A percentile compares a stretch with the other conserved stretches of the same genome.
Conservation (phyloP, 2,888 invertebrate species). For the Cyaniris semiargus region DNA sequence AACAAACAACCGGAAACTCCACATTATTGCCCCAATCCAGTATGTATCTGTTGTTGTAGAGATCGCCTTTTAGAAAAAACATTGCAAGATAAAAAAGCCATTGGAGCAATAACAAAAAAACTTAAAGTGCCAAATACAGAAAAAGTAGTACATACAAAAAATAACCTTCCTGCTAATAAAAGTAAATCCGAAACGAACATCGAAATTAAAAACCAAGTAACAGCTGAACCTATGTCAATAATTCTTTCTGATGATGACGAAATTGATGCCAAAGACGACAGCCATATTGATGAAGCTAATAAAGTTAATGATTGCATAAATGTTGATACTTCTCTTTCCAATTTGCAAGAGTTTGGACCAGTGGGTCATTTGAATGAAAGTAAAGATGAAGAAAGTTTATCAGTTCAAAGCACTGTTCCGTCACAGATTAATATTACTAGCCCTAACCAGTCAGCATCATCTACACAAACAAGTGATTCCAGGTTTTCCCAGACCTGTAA, state of each 20-base stretch:
- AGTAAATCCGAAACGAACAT: background rate
- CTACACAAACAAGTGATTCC: background rate
- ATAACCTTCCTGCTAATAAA: background rate
- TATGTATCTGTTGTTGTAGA: conserved; percentile 55
- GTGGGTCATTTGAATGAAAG: background rate
- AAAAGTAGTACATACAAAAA: background rate
- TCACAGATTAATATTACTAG: background rate
- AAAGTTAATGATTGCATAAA: background rate
- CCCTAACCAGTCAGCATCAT: background rate
- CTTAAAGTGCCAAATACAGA: conserved; percentile 35
- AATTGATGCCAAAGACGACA: background rate
- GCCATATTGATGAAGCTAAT: background rate
- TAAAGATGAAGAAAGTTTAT: background rate
- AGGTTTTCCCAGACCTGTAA: background rate
- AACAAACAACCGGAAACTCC: conserved; percentile 32
- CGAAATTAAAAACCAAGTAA: background rate
- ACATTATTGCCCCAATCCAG: conserved; percentile 43
- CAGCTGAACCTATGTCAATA: background rate
- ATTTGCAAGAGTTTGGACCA: background rate
- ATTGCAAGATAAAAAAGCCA: conserved; percentile 5
- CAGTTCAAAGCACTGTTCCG: background rate
- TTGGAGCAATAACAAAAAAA: conserved; percentile 36
- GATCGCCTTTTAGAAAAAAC: conserved; percentile 38
- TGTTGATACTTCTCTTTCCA: background rate
- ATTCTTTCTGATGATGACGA: conserved; percentile 29